Conservation (phyloP, 2,113 vertebrate species). For the Pterocles orientalis region DNA sequence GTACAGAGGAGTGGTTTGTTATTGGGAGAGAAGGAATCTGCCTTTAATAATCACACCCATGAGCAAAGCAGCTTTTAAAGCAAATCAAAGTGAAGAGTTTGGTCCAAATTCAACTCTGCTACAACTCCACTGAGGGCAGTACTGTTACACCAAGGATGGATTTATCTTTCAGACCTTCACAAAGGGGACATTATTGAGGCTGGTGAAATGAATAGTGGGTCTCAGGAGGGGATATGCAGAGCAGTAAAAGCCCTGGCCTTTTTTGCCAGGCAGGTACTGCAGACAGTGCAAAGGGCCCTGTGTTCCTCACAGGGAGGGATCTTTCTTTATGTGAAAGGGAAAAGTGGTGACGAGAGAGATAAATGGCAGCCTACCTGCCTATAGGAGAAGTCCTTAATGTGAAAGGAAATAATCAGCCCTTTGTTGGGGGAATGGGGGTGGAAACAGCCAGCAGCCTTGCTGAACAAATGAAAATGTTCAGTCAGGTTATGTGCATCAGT, state of each 20-base stretch:
- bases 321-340: neutral
- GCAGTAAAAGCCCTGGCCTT: conserved; percentile 13
- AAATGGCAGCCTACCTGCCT: conserved; percentile 5
- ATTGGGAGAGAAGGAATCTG: neutral
- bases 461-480: neutral
- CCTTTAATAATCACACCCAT: neutral
- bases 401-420: conserved; percentile 21
- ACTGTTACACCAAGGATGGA: neutral
- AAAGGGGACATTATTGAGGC: neutral
- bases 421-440: neutral
- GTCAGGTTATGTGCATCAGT: neutral
- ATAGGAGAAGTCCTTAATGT: neutral
- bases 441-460: neutral
- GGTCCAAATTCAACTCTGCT: neutral
- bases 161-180: conserved; percentile 37
- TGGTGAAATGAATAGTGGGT: neutral
- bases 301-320: neutral
- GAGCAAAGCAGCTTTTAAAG: conserved; percentile 2
- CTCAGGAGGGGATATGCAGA: neutral
- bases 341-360: neutral
- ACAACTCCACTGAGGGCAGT: neutral
- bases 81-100: neutral
- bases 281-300: neutral
- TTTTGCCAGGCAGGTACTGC: neutral
- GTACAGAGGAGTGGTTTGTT: neutral